Percentiles rank a stretch among this genome's conserved stretches.
Evolutionary conservation across 2,888 invertebrate species (phyloP).

Genomic region (Lampropteryx suffumata): DNA sequence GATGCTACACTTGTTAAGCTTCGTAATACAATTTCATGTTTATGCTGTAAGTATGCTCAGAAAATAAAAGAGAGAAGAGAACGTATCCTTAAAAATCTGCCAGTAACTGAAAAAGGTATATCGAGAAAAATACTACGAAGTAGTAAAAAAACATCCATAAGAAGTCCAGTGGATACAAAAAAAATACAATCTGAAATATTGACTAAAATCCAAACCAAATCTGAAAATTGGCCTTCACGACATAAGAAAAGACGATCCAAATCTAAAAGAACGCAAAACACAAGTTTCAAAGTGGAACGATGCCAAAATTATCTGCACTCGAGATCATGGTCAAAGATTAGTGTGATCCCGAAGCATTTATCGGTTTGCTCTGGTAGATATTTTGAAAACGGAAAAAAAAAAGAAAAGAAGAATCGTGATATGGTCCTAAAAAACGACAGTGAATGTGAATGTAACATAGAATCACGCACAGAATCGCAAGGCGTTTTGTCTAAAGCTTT

Average conservation of each 20-base stretch:
- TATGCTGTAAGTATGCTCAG: constrained; percentile 33
- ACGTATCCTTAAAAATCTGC: not conserved
- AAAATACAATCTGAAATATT: not conserved
- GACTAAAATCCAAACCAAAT: constrained; percentile 5
- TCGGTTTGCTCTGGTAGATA: too few species aligned
- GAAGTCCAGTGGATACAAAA: constrained; percentile 4
- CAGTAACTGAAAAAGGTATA: constrained; percentile 13
- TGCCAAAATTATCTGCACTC: not conserved
- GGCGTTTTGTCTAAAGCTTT: too few species aligned
- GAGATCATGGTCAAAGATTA: too few species aligned
- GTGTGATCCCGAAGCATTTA: too few species aligned
- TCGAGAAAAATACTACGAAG: constrained; percentile 31
- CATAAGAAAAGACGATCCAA: constrained; percentile 2
- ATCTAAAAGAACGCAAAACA: constrained; percentile 6
- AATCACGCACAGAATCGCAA: too few species aligned
- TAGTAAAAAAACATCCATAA: constrained; percentile 9
- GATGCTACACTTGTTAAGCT: constrained; percentile 24
- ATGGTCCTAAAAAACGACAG: too few species aligned
- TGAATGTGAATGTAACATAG: too few species aligned
- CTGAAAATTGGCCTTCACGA: constrained; percentile 4
- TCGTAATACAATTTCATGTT: constrained; percentile 23
- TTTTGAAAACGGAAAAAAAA: too few species aligned
- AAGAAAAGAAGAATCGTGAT: too few species aligned
- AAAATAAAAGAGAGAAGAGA: constrained; percentile 20
- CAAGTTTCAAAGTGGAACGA: constrained; percentile 12